phyloP scores from a whole-genome alignment of 2,797 vertebrate genomes.

The Chromis chromis region DNA sequence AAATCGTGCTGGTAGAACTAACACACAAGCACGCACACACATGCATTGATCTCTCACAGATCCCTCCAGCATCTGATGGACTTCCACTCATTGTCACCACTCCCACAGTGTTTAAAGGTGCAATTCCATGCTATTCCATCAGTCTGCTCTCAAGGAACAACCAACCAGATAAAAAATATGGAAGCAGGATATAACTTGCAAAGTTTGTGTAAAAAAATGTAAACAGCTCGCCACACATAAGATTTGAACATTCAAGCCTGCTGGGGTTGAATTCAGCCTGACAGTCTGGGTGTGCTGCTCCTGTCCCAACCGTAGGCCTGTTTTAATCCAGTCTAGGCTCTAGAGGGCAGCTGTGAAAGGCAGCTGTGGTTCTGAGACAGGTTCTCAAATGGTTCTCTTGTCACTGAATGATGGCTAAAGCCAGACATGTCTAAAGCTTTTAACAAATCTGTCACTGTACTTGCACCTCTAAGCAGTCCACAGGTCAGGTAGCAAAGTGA shows the following conservation, averaged over 20 bases:
- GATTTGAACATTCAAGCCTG: constrained; percentile 69
- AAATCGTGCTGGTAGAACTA: constrained; percentile 75
- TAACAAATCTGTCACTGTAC: constrained; percentile 77
- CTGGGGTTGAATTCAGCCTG: constrained; percentile 69
- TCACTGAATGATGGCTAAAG: constrained; percentile 39
- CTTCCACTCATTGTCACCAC: constrained; percentile 78
- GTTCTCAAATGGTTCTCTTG: constrained; percentile 52
- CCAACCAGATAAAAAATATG: constrained; percentile 50
- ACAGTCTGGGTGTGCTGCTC: constrained; percentile 60
- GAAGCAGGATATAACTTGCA: constrained; percentile 40
- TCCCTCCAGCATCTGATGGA: constrained; percentile 75
- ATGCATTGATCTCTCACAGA: constrained; percentile 71
- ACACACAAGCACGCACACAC: constrained; percentile 79
- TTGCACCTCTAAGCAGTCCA: constrained; percentile 81
- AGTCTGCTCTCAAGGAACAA: constrained; percentile 66
- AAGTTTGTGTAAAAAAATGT: constrained; percentile 40
- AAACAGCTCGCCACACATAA: constrained; percentile 61
- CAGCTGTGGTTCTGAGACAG: constrained; percentile 53
- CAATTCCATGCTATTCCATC: constrained; percentile 72
- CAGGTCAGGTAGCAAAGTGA: constrained; percentile 83
- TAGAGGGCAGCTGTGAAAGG: constrained; percentile 45
- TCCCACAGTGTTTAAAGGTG: constrained; percentile 75
- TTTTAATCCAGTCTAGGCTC: constrained; percentile 38
- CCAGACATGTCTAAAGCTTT: constrained; percentile 58
- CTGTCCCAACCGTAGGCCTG: constrained; percentile 37